A percentile compares a stretch with the other conserved stretches of the same genome.
phyloP scores from a whole-genome alignment of 2,113 vertebrate species.

The Osmerus mordax region DNA sequence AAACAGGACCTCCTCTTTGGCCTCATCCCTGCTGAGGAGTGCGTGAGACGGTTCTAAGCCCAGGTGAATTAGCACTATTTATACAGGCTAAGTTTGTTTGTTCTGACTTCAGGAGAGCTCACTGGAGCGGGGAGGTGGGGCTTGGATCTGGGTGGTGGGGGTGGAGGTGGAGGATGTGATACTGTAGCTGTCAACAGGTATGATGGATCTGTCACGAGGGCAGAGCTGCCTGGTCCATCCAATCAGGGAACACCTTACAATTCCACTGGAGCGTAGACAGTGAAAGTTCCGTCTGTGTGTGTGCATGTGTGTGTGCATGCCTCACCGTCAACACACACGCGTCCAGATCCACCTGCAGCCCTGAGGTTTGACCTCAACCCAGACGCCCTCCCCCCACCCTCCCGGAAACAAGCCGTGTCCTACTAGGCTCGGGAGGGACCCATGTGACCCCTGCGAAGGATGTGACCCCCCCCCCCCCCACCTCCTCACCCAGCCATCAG shows the following conservation, averaged over 20 bases:
- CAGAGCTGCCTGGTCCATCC: too few relatives aligned
- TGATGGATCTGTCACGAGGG: too few relatives aligned
- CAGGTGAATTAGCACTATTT: conserved; percentile 25
- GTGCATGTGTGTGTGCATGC: not conserved
- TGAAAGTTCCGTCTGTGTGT: not conserved
- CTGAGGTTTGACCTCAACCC: conserved; percentile 15
- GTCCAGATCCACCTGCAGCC: conserved; percentile 17
- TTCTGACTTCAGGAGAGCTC: not conserved
- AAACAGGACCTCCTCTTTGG: too few relatives aligned
- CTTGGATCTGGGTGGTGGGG: too few relatives aligned
- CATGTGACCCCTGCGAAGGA: not conserved
- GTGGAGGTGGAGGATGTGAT: too few relatives aligned
- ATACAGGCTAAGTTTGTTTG: conserved; percentile 38
- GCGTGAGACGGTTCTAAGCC: conserved; percentile 9
- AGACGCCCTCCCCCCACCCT: conserved; percentile 9
- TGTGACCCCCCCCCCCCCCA: not conserved
- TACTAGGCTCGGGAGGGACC: not conserved
- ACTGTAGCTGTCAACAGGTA: too few relatives aligned
- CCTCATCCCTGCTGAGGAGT: not conserved
- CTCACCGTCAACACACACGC: not conserved
- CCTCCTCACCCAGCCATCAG: not conserved
- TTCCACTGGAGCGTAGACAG: too few relatives aligned
- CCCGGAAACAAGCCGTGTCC: conserved; percentile 15
- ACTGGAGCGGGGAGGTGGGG: conserved; percentile 23
- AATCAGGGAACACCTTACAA: too few relatives aligned